phyloP scores from a whole-genome alignment of 2,888 invertebrate genomes.

The Neocrepidodera transversa region DNA sequence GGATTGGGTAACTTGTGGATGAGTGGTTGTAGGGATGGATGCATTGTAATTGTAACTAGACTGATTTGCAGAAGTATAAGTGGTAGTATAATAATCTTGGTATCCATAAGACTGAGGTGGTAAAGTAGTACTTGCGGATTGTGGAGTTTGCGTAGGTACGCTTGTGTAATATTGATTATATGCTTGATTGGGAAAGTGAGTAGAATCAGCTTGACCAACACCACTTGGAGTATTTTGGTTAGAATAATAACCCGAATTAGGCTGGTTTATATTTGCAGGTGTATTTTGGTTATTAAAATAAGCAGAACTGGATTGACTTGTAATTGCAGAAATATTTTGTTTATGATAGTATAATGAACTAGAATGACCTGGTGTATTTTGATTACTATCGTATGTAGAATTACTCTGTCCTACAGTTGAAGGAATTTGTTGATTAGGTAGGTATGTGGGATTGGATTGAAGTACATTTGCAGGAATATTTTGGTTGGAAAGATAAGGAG shows the following conservation, averaged over 20 bases:
- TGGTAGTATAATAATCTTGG: not conserved
- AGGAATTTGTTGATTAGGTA: not conserved
- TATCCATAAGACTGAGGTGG: slow-evolving; percentile 4
- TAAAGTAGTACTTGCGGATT: not conserved
- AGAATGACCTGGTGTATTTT: not conserved
- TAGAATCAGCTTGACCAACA: not conserved
- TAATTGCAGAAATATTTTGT: not conserved
- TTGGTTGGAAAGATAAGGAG: not conserved
- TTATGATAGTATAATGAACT: not conserved
- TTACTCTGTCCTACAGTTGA: not conserved
- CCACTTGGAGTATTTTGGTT: not conserved
- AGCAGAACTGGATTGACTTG: not conserved
- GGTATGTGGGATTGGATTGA: not conserved
- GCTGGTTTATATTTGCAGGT: not conserved
- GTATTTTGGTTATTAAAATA: not conserved
- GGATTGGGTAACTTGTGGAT: slow-evolving; percentile 13
- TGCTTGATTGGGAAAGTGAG: not conserved
- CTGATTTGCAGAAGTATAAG: not conserved
- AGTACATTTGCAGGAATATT: not conserved
- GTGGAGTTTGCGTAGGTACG: slow-evolving; percentile 8
- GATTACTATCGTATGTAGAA: not conserved
- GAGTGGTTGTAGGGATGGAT: slow-evolving; percentile 1
- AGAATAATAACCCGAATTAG: not conserved
- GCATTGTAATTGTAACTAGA: slow-evolving; percentile 7
- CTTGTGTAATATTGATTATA: slow-evolving; percentile 14